These are phyloP conservation scores for Stegostoma tigrinum DNA, from an alignment of 2,113 vertebrate species.

Conservation along the genomic window DNA sequence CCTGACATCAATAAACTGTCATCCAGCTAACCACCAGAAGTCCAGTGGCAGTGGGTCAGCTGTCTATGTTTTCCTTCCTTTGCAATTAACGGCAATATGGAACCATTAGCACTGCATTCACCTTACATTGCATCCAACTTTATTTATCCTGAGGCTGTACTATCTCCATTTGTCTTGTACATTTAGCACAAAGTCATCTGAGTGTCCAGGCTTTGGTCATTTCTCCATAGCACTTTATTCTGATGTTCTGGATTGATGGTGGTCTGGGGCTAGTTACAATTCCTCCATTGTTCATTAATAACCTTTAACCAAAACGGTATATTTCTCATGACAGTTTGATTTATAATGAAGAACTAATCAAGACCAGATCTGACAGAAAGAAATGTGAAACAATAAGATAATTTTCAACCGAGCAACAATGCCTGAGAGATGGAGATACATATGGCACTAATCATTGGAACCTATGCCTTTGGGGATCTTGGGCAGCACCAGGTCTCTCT, in stretches of 20 bases:
- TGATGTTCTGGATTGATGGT: neutral
- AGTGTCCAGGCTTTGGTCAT: neutral
- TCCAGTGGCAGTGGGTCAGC: constrained; percentile 22
- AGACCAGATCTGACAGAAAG: neutral
- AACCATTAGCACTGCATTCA: neutral
- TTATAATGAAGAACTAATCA: neutral
- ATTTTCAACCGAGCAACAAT: neutral
- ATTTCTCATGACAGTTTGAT: neutral
- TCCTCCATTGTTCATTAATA: neutral
- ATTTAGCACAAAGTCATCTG: neutral
- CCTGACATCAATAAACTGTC: constrained; percentile 18
- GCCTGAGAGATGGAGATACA: neutral
- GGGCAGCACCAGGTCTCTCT: too few relatives aligned
- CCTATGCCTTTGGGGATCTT: too few relatives aligned
- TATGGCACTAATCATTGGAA: too few relatives aligned
- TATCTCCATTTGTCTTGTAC: neutral
- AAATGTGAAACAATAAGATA: neutral
- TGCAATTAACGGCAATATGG: neutral
- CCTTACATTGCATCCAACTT: neutral
- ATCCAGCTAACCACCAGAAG: constrained; percentile 19
- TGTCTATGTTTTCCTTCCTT: neutral
- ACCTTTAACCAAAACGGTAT: neutral
- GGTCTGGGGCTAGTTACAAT: neutral
- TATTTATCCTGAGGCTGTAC: neutral
- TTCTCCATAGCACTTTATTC: neutral